Conservation (phyloP, 2,113 vertebrate genomes). For the Rostratula benghalensis region DNA sequence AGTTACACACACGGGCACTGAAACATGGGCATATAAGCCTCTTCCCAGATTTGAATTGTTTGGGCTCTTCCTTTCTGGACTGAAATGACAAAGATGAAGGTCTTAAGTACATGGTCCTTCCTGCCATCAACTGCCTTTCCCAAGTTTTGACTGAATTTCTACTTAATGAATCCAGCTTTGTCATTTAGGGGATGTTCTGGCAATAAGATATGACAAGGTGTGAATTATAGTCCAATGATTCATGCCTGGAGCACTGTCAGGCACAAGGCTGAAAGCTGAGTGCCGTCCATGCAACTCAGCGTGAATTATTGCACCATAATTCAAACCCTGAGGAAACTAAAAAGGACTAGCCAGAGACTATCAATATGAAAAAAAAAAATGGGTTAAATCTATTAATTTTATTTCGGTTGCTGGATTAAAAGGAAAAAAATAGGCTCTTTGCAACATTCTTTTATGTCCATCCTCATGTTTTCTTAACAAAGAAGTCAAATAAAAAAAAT, state of each 20-base stretch:
- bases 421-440: neutral
- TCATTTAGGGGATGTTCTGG: conserved; percentile 74
- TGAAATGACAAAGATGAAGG: neutral
- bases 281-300: neutral
- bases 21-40: neutral
- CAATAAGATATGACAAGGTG: conserved; percentile 74
- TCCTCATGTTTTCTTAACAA: neutral
- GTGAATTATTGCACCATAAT: conserved; percentile 40
- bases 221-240: conserved; percentile 74
- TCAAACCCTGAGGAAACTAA: neutral
- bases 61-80: neutral
- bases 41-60: neutral
- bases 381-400: neutral
- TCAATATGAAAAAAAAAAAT: neutral
- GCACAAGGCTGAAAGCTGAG: conserved; percentile 4
- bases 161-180: conserved; percentile 77
- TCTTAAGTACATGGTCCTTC: conserved; percentile 32
- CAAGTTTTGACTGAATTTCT: conserved; percentile 76
- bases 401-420: neutral
- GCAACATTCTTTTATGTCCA: neutral
- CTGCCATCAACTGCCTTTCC: conserved; percentile 56
- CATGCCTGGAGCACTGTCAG: conserved; percentile 47
- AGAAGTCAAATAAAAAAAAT: neutral
- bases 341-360: neutral
- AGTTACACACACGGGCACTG: neutral